phyloP scores from a whole-genome alignment of 2,797 vertebrate species.

The Anguilla pacifica region DNA sequence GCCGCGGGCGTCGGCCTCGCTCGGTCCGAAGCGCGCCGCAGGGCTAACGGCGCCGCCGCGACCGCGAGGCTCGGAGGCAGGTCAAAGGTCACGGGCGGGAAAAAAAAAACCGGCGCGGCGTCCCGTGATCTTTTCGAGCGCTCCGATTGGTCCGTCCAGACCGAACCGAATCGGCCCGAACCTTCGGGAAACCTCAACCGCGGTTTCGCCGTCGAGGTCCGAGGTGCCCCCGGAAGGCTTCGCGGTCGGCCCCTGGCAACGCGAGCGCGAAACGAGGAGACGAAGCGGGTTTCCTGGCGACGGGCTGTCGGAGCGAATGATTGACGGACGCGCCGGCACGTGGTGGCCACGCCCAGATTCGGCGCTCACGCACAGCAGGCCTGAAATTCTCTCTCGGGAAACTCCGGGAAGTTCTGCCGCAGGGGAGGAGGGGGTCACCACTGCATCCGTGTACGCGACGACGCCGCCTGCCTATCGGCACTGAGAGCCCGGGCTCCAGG shows the following conservation, averaged over 20 bases:
- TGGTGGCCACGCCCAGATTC: background rate
- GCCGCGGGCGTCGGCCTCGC: background rate
- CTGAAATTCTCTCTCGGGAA: background rate
- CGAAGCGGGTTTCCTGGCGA: background rate
- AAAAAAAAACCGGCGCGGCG: background rate
- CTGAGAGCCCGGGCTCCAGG: background rate
- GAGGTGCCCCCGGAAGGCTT: background rate
- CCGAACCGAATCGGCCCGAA: background rate
- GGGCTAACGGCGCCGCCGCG: too few species aligned
- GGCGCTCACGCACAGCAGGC: background rate
- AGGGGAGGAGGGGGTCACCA: background rate
- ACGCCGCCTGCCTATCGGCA: background rate
- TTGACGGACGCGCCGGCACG: background rate
- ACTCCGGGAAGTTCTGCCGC: background rate
- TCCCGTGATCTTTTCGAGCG: background rate
- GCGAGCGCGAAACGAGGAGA: background rate
- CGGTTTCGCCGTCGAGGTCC: background rate
- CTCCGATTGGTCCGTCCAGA: background rate
- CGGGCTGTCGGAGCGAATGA: background rate
- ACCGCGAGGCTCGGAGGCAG: background rate
- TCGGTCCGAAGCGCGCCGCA: background rate
- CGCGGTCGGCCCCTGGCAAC: background rate
- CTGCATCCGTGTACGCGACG: background rate
- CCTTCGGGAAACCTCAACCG: background rate
- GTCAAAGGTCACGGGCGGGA: background rate